Base-by-base conservation (phyloP, 2,797 vertebrate species). In the Megaceryle alcyon region DNA sequence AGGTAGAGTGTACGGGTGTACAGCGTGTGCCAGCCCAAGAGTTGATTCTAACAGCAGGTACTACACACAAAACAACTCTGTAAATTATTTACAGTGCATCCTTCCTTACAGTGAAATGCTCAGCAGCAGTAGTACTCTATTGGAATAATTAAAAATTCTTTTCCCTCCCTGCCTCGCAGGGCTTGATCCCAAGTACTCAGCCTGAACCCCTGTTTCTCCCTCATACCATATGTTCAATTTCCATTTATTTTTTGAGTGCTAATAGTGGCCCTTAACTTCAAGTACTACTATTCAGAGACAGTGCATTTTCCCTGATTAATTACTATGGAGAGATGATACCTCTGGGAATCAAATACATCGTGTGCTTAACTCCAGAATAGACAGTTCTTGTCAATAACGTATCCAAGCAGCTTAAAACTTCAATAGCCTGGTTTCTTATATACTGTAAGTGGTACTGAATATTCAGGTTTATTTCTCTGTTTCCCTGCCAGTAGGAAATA, bases 401-500 rank as follows among this genome's bases (percentile, higher is more conserved):
- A 88, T 66, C 91, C 86, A 33, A 86, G 80, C 76, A 64, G 75
- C 91, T 84, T 79, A 72, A 81, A 85, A 43, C 26, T 17, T 75
- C 57, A 92, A 94, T 88, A 90, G 51, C 69, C 86, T 23, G 7
- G 76, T 92, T 96, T 90, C 92, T 49, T 51, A 94, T 68, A 82
- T 37, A 77, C 77, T 33, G 37, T 71, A 80, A 82, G 92, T 76
- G 75, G 94, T 82, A 23, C 80, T 66, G 94, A 91, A 89, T 73
- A 83, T 94, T 78, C 64, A 53, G 94, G 73, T 92, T 96, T 86
- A 95, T 85, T 91, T 95, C 87, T 91, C 94, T 92, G 96, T 92
- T 96, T 95, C 96, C 78, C 46, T 86, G 97, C 95, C 81, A 76
- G 94, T 60, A 93, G 94, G 73, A 96, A 97, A 96, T 96, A 96